Conservation (phyloP, 2,113 vertebrate species). For the Egretta garzetta region DNA sequence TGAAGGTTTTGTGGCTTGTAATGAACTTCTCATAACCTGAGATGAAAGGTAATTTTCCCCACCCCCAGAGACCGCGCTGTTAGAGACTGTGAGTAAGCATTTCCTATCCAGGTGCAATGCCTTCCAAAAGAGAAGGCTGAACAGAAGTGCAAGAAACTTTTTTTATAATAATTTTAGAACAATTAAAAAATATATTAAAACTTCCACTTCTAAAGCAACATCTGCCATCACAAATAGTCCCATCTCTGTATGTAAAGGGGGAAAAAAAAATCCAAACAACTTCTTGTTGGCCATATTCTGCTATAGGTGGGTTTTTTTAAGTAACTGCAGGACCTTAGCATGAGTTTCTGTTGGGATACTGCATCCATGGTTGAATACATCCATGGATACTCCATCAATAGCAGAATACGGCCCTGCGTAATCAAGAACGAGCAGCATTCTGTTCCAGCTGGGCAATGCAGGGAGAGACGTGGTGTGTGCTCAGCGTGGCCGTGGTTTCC, state of each 20-base stretch:
- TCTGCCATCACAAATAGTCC: not conserved
- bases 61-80: not conserved
- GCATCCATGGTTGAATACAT: not conserved
- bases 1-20: not conserved
- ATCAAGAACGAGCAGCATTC: not conserved
- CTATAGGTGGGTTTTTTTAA: not conserved
- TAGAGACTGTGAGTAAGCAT: not conserved
- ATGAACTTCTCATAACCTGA: not conserved
- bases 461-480: not conserved
- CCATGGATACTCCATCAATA: not conserved
- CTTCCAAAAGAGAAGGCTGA: not conserved
- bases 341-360: not conserved
- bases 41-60: not conserved
- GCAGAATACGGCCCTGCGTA: not conserved
- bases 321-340: not conserved
- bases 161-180: not conserved
- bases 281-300: not conserved
- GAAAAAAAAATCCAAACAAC: not conserved
- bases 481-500: not conserved
- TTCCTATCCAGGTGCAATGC: not conserved
- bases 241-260: not conserved
- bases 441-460: not conserved
- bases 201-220: not conserved
- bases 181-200: not conserved
- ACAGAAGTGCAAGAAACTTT: not conserved